phyloP scores from a whole-genome alignment of 1,140 invertebrate species.

The Psix sp. region DNA sequence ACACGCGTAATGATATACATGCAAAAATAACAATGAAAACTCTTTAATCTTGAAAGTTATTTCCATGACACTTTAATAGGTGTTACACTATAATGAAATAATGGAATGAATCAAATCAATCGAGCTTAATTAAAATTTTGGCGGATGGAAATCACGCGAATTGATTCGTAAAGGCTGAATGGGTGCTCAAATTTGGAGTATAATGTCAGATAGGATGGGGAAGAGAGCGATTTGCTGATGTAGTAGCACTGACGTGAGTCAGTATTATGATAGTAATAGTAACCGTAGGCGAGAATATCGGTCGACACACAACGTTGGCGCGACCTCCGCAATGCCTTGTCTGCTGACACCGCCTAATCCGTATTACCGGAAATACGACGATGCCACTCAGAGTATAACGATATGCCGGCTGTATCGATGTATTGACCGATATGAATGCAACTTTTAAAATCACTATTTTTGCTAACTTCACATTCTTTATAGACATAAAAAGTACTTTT shows the following conservation, averaged over 20 bases:
- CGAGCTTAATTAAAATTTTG: slow-evolving; percentile 23
- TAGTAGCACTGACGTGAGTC: slow-evolving; percentile 52
- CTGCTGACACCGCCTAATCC: slow-evolving; percentile 56
- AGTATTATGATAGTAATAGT: slow-evolving; percentile 55
- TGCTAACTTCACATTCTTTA: no score
- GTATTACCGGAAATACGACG: slow-evolving; percentile 51
- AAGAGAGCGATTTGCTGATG: slow-evolving; percentile 56
- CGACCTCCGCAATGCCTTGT: slow-evolving; percentile 55
- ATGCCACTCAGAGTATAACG: slow-evolving; percentile 46
- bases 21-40: no score
- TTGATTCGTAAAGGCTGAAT: slow-evolving; percentile 36
- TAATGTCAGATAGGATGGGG: slow-evolving; percentile 47
- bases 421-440: slow-evolving; percentile 33
- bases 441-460: no score
- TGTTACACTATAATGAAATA: slow-evolving; percentile 7
- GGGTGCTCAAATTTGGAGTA: slow-evolving; percentile 51
- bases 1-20: no score
- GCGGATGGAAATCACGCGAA: slow-evolving; percentile 26
- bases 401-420: slow-evolving; percentile 31
- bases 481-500: no score
- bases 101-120: slow-evolving; percentile 20
- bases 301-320: slow-evolving; percentile 53
- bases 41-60: no score
- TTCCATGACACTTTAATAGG: neutral
- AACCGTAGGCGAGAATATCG: slow-evolving; percentile 59